Evolutionary conservation across 1,140 invertebrate species (phyloP).

Genomic region (Halesus radiatus): DNA sequence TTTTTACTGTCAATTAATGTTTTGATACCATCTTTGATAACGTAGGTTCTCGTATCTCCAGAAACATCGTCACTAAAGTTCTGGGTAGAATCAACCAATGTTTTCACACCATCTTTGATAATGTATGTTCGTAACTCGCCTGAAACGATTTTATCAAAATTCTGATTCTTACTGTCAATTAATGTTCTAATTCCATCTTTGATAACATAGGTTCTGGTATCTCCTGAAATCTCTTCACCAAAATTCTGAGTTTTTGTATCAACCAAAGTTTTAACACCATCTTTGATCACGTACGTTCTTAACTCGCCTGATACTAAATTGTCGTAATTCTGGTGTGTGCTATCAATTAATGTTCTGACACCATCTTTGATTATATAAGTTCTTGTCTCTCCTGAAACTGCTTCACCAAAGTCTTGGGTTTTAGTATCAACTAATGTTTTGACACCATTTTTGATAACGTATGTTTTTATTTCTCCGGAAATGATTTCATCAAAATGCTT

Average conservation of each 20-base stretch:
- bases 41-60: constrained; percentile 22
- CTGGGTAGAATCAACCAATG: constrained; percentile 32
- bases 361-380: constrained; percentile 49
- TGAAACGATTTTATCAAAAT: neutral
- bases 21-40: constrained; percentile 54
- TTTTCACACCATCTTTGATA: constrained; percentile 45
- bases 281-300: constrained; percentile 43
- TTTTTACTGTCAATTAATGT: constrained; percentile 38
- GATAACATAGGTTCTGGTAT: constrained; percentile 33
- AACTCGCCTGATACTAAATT: neutral
- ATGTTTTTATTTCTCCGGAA: constrained; percentile 15
- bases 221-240: neutral
- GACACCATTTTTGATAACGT: constrained; percentile 31
- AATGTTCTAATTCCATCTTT: constrained; percentile 40
- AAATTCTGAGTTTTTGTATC: neutral
- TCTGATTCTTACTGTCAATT: constrained; percentile 1
- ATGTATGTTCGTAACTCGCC: constrained; percentile 13
- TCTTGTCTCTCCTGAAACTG: neutral
- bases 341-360: constrained; percentile 22
- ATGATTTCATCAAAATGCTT: neutral
- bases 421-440: constrained; percentile 42
- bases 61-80: constrained; percentile 19
- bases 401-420: constrained; percentile 6
- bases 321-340: neutral
- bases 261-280: constrained; percentile 28